Conservation (phyloP, 2,888 invertebrate species). For the Amphipyra berbera region DNA sequence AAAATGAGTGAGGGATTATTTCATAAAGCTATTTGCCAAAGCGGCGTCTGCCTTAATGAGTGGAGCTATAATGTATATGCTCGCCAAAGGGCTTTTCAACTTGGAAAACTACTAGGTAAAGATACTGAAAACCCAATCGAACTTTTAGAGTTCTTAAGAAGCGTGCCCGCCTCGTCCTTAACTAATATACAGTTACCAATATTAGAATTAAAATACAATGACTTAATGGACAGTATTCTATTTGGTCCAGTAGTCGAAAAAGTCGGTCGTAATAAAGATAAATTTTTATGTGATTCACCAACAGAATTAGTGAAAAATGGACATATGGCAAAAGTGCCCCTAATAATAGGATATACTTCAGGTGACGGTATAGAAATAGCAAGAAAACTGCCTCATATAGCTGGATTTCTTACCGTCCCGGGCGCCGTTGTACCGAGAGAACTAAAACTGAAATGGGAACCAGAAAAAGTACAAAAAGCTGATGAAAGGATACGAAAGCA, state of each 20-base stretch:
- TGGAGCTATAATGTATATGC: conserved; percentile 81
- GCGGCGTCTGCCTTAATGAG: conserved; percentile 84
- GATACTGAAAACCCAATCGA: conserved; percentile 78
- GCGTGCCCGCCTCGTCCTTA: conserved; percentile 72
- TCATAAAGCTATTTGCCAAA: conserved; percentile 86
- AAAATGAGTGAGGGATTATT: conserved; percentile 83
- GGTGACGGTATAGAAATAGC: conserved; percentile 85
- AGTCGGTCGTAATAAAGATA: conserved; percentile 66
- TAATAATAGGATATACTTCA: conserved; percentile 83
- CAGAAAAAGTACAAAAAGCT: conserved; percentile 64
- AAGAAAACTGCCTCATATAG: conserved; percentile 68
- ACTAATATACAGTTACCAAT: conserved; percentile 77
- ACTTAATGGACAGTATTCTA: conserved; percentile 76
- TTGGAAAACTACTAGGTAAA: conserved; percentile 80
- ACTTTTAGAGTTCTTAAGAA: conserved; percentile 76
- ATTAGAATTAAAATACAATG: conserved; percentile 68
- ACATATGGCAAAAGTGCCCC: conserved; percentile 74
- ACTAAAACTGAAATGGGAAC: conserved; percentile 74
- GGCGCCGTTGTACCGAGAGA: conserved; percentile 83
- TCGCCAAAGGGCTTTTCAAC: conserved; percentile 79
- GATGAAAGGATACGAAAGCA: conserved; percentile 76
- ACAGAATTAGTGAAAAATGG: conserved; percentile 72
- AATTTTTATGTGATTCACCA: conserved; percentile 76
- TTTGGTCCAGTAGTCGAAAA: conserved; percentile 86
- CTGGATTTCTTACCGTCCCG: conserved; percentile 62